Evolutionary conservation across 2,888 invertebrate species (phyloP).

Genomic region (Lysandra coridon): DNA sequence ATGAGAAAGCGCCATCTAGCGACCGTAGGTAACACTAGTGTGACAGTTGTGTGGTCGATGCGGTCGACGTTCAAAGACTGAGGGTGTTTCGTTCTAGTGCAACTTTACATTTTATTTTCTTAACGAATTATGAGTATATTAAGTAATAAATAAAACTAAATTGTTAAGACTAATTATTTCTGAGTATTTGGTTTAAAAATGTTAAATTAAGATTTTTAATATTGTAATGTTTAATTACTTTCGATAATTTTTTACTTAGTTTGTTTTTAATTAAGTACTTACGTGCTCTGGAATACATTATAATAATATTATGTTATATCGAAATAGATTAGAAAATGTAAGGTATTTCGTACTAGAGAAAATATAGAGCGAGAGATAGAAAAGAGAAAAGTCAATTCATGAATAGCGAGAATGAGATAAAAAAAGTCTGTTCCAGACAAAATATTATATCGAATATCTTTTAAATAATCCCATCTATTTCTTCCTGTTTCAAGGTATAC

Average conservation of each 20-base stretch:
- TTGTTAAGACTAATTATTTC: background rate
- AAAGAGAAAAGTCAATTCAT: background rate
- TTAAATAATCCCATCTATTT: background rate
- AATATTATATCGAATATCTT: background rate
- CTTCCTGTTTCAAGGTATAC: background rate
- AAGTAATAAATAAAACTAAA: background rate
- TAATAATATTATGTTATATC: background rate
- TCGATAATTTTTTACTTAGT: background rate
- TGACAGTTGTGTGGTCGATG: conserved; percentile 12
- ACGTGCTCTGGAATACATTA: background rate
- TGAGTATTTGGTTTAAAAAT: background rate
- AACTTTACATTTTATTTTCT: conserved; percentile 8
- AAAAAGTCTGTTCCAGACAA: background rate
- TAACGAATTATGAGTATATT: background rate
- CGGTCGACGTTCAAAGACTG: conserved; percentile 24
- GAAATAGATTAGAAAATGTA: background rate
- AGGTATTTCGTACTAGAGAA: background rate
- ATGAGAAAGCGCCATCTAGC: conserved; percentile 34
- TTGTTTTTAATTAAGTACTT: background rate
- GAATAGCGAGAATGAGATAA: background rate
- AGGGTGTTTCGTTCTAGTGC: conserved; percentile 26
- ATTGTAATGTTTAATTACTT: background rate
- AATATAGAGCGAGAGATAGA: background rate
- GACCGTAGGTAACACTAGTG: conserved; percentile 32
- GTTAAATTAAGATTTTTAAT: background rate